A percentile compares a stretch with the other conserved stretches of the same genome.
These are phyloP conservation scores for Spinus pinus DNA, from an alignment of 2,797 vertebrate genomes.

Conservation along the genomic window DNA sequence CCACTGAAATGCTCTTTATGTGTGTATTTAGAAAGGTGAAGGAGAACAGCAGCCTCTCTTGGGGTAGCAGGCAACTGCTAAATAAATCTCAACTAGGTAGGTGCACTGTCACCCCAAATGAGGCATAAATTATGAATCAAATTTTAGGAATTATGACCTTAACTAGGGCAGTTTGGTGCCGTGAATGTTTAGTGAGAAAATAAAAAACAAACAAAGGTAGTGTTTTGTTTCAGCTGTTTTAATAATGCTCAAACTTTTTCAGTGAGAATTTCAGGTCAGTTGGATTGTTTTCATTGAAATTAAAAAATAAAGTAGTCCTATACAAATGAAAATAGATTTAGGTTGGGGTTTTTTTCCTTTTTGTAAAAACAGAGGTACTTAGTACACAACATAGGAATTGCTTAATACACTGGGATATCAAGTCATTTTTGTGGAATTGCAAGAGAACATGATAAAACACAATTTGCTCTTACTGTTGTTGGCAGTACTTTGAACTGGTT, in stretches of 20 bases:
- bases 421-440: background rate
- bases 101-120: background rate
- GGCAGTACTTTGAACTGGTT: background rate
- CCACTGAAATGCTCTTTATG: no score
- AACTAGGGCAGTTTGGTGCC: background rate
- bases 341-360: accelerated
- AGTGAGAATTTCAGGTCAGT: background rate
- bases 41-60: background rate
- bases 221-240: background rate
- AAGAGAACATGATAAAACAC: background rate
- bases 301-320: background rate
- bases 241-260: background rate
- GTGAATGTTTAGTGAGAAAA: background rate
- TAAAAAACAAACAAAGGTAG: background rate
- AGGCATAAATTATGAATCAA: background rate
- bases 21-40: background rate
- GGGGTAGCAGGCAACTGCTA: background rate
- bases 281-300: background rate
- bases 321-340: background rate
- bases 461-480: background rate
- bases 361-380: background rate
- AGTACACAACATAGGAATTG: background rate
- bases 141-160: background rate
- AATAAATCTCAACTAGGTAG: background rate
- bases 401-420: background rate